Conservation (phyloP, 2,797 vertebrate genomes). For the Rousettus madagascariensis region DNA sequence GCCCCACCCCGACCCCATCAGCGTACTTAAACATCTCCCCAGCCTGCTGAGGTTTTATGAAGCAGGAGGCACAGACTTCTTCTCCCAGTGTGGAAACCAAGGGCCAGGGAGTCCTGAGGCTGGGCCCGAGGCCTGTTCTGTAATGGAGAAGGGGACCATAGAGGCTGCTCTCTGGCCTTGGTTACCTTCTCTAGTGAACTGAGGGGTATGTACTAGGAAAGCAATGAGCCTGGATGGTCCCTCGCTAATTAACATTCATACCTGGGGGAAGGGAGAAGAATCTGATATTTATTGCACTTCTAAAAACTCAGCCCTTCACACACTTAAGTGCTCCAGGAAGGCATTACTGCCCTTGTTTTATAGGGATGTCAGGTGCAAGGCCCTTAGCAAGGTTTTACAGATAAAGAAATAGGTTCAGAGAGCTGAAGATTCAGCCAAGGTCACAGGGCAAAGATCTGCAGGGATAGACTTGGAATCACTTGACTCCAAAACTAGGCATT, state of each 20-base stretch:
- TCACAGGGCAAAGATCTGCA: background rate
- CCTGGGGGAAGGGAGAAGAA: background rate
- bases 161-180: background rate
- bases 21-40: background rate
- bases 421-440: background rate
- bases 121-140: background rate
- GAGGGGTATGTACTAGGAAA: background rate
- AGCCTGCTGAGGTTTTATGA: background rate
- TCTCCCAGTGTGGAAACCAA: background rate
- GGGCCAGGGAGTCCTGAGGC: background rate
- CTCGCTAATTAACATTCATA: background rate
- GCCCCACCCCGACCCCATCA: background rate
- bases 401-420: background rate
- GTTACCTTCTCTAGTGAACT: background rate
- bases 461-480: background rate
- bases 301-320: background rate
- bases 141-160: background rate
- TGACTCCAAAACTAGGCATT: background rate
- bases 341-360: background rate
- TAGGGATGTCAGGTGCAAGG: background rate
- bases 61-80: background rate
- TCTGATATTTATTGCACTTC: background rate
- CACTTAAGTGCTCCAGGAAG: background rate
- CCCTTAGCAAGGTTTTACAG: background rate
- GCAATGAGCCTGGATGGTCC: background rate